Evolutionary conservation across 2,888 invertebrate genomes (phyloP), one percentile per base, ranked within the genome.

Genomic region (Rhagium mordax): DNA sequence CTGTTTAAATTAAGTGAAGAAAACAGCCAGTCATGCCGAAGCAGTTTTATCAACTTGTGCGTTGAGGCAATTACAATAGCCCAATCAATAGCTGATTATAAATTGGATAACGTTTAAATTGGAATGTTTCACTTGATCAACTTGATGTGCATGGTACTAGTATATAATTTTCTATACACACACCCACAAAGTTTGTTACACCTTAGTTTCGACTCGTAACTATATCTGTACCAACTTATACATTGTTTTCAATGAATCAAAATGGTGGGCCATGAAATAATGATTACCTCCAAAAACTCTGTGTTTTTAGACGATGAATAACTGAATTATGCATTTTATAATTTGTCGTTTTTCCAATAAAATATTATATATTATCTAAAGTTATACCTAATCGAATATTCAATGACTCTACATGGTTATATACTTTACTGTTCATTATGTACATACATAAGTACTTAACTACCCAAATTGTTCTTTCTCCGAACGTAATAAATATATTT

Each of bases 1-100:
- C 71, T 70, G 78, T 79, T 83, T 83, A 83, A 84, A 84, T 84
- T 84, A 82, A 83, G 82, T 78, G 81, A 81, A 83, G 81, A 83
- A 83, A 84, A 81, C 79, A 78, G 79, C 83, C 83, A 84, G 83
- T 84, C 83, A 83, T 82, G 82, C 81, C 70, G 75, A 75, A 74
- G 78, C 77, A 76, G 77, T 82, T 82, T 83, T 82, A 82, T 83
- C 81, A 81, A 83, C 79, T 83, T 83, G 79, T 78, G 77, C 79
- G 81, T 76, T 76, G 77, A 73, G 73, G 80, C 82, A 82, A 81
- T 80, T 80, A 81, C 80, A 82, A 74, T 69, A 64, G 80, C 51
- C 81, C 82, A 79, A 79, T 77, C 76, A 78, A 79, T 79, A 69
- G 71, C 71, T 77, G 75, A 75, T 75, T 72, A 76, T 70, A 67